Percentiles rank a stretch among this genome's conserved stretches.
phyloP scores from a whole-genome alignment of 2,888 invertebrate genomes.

The Drosophila monieri region DNA sequence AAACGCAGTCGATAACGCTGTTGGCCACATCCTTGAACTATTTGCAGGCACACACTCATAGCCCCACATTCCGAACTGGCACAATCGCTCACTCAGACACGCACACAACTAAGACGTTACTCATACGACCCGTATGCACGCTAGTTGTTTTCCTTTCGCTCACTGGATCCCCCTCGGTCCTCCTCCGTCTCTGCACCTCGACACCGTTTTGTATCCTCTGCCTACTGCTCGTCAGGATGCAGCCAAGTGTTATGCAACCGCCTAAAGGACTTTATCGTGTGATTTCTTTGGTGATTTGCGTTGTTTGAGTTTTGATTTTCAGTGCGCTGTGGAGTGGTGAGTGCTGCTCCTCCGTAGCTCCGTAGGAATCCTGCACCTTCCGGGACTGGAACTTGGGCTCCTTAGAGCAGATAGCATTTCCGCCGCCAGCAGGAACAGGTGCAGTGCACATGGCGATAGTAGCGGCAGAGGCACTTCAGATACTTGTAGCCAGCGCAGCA shows the following conservation, averaged over 20 bases:
- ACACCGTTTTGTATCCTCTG: constrained; percentile 7
- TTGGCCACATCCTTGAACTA: constrained; percentile 44
- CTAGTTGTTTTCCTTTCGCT: constrained; percentile 64
- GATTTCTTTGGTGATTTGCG: constrained; percentile 58
- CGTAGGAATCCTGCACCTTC: background rate
- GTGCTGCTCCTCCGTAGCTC: constrained; percentile 7
- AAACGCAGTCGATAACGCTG: constrained; percentile 36
- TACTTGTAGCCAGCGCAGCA: constrained; percentile 75
- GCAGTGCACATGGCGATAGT: constrained; percentile 72
- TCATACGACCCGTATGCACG: constrained; percentile 77
- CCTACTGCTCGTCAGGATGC: constrained; percentile 52
- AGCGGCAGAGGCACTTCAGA: constrained; percentile 74
- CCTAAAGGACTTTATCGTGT: constrained; percentile 76
- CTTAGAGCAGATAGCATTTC: constrained; percentile 71
- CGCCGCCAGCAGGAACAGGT: constrained; percentile 76
- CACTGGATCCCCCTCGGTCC: constrained; percentile 9
- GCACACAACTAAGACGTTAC: constrained; percentile 73
- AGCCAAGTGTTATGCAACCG: constrained; percentile 77
- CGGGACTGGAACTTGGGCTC: background rate
- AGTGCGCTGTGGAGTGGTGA: constrained; percentile 26
- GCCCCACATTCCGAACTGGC: constrained; percentile 9
- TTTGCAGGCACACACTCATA: constrained; percentile 26
- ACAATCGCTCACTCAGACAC: constrained; percentile 42
- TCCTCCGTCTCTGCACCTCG: background rate
- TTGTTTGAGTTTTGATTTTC: constrained; percentile 68